Percentiles rank a stretch among this genome's conserved stretches.
Conservation (phyloP, 2,797 vertebrate species). For the Oreochromis grahami region DNA sequence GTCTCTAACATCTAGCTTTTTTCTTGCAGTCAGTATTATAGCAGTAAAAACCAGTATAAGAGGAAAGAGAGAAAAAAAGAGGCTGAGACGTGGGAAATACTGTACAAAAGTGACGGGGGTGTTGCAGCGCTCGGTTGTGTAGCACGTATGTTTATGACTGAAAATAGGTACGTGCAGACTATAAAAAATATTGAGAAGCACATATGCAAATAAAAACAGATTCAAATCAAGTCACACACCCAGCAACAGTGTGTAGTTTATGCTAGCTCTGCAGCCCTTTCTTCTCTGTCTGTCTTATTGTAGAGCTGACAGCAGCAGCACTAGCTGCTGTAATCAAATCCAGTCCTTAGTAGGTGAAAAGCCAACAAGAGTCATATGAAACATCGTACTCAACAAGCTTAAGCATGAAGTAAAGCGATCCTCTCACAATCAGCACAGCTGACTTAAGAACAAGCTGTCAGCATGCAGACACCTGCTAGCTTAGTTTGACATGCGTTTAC, state of each 20-base stretch:
- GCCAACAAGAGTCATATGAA: background rate
- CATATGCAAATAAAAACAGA: background rate
- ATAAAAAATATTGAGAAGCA: background rate
- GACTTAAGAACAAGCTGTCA: background rate
- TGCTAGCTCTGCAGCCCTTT: background rate
- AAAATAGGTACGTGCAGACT: background rate
- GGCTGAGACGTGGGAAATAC: background rate
- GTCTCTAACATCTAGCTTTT: background rate
- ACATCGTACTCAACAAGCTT: background rate
- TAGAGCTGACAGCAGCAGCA: background rate
- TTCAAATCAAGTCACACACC: background rate
- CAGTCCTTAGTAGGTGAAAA: background rate
- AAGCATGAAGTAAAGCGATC: background rate
- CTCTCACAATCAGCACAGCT: background rate
- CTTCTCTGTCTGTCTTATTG: background rate
- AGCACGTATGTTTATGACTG: background rate
- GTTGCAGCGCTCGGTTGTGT: background rate
- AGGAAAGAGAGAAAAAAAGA: background rate
- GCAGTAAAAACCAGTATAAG: background rate
- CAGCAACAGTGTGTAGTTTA: background rate
- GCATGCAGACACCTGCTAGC: background rate
- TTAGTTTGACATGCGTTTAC: background rate
- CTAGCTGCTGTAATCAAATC: background rate
- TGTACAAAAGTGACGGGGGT: background rate
- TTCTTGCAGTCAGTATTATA: background rate